Conservation (phyloP, 2,888 invertebrate genomes). For the Dinocampus coccinellae region DNA sequence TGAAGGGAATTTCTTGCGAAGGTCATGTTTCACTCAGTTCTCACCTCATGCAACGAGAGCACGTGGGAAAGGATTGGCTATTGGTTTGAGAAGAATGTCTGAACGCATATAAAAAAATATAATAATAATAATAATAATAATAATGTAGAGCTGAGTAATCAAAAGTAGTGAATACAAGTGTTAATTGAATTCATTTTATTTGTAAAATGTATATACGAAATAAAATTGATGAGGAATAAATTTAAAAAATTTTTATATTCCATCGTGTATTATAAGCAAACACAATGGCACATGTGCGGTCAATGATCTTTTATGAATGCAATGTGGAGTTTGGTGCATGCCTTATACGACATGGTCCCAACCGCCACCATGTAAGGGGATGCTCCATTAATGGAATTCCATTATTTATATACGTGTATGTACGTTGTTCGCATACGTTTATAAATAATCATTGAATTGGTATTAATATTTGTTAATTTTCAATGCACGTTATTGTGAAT, state of each 20-base stretch:
- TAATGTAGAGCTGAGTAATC: neutral
- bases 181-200: neutral
- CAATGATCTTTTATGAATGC: constrained; percentile 55
- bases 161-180: neutral
- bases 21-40: constrained; percentile 20
- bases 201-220: neutral
- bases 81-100: neutral
- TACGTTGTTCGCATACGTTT: neutral
- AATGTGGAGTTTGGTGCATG: constrained; percentile 33
- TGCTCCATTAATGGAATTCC: constrained; percentile 54
- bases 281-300: constrained; percentile 51
- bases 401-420: constrained; percentile 13
- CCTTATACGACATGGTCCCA: constrained; percentile 55
- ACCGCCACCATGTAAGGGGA: constrained; percentile 56
- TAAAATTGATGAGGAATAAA: neutral
- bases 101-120: neutral
- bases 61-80: constrained; percentile 19
- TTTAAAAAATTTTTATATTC: neutral
- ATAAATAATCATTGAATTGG: too few species aligned
- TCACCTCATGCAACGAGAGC: constrained; percentile 18
- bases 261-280: neutral
- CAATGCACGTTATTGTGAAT: too few species aligned
- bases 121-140: too few species aligned
- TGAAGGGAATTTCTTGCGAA: constrained; percentile 17
- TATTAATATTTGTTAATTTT: too few species aligned